A percentile compares a stretch with the other conserved stretches of the same genome.
Evolutionary conservation across 2,113 vertebrate species (phyloP).

Genomic region (Indicator indicator): DNA sequence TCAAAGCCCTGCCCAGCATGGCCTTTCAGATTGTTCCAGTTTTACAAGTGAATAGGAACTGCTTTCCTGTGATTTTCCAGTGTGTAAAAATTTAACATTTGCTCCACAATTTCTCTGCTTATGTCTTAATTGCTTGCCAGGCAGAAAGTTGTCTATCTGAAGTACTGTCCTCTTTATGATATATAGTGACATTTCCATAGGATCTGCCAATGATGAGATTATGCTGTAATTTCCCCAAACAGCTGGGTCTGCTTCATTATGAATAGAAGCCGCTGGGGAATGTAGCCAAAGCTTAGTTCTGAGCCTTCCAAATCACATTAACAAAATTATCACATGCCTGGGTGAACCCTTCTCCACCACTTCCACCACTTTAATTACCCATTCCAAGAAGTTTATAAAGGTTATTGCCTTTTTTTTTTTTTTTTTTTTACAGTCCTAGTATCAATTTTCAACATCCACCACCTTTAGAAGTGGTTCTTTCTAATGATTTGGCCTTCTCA

Average conservation of each 20-base stretch:
- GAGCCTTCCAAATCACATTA: conserved; percentile 41
- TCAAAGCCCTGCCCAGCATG: background rate
- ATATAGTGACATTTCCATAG: background rate
- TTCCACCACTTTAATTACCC: background rate
- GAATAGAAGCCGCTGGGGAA: background rate
- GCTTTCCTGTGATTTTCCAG: background rate
- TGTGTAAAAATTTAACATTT: background rate
- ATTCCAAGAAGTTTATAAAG: background rate
- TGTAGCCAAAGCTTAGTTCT: conserved; percentile 36
- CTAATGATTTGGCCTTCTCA: background rate
- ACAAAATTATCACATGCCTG: conserved; percentile 5
- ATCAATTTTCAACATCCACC: background rate
- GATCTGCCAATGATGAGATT: conserved; percentile 39
- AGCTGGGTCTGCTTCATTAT: conserved; percentile 23
- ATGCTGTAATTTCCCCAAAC: conserved; percentile 31
- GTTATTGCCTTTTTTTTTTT: background rate
- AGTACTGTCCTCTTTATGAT: background rate
- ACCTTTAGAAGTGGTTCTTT: background rate
- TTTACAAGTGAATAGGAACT: background rate
- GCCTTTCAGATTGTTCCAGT: background rate
- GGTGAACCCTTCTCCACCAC: background rate
- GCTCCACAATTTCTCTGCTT: background rate
- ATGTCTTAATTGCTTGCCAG: background rate
- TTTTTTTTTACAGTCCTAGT: background rate
- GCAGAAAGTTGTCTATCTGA: background rate